Percentiles rank a stretch among this genome's conserved stretches.
Evolutionary conservation across 2,797 vertebrate species (phyloP).

Genomic region (Ficedula albicollis): DNA sequence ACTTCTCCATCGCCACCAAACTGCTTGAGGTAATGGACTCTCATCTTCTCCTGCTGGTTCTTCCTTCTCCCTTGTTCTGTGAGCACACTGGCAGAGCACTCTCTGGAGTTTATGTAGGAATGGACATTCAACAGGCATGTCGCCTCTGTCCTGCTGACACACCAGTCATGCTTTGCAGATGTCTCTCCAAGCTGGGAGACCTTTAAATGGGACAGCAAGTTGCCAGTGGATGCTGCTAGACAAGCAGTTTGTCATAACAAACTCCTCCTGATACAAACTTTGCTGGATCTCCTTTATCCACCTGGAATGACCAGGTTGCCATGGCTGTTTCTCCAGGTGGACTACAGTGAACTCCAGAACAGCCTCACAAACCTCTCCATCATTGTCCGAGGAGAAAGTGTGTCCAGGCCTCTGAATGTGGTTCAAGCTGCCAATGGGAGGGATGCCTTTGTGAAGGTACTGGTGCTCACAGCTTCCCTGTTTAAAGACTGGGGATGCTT

Average conservation of each 20-base stretch:
- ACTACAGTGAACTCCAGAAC: slow-evolving; percentile 78
- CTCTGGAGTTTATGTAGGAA: not conserved
- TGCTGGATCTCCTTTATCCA: not conserved
- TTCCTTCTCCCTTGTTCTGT: not conserved
- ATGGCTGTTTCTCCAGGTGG: slow-evolving; percentile 78
- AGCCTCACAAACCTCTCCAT: slow-evolving; percentile 87
- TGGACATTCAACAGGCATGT: not conserved
- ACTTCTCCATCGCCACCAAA: slow-evolving; percentile 82
- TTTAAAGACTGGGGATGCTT: not conserved
- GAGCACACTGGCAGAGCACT: not conserved
- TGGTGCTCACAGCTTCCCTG: not conserved
- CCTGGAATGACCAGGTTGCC: not conserved
- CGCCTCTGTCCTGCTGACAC: not conserved
- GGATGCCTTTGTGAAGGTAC: slow-evolving; percentile 94
- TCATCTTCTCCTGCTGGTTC: not conserved
- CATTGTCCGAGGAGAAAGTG: slow-evolving; percentile 85
- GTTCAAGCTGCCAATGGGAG: slow-evolving; percentile 86
- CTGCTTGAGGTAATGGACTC: slow-evolving; percentile 85
- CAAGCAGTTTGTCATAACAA: not conserved
- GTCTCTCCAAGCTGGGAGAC: not conserved
- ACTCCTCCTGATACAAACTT: not conserved
- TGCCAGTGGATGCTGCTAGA: not conserved
- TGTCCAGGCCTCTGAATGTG: slow-evolving; percentile 84
- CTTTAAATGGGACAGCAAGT: not conserved
- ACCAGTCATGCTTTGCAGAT: not conserved